Conservation (phyloP, 2,888 invertebrate species). For the Spodoptera exigua region DNA sequence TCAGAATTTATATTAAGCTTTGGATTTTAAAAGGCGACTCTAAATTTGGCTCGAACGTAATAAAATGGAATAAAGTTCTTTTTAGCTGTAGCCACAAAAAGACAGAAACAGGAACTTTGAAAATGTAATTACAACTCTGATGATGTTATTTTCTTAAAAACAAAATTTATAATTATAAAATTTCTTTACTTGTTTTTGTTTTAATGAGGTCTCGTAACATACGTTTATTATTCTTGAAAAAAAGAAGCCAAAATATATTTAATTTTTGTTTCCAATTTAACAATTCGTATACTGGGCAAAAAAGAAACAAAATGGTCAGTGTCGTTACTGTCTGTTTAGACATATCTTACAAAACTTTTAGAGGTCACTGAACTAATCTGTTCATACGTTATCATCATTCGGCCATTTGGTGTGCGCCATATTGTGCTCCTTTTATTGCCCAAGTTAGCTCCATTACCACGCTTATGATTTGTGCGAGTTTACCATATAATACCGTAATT, state of each 20-base stretch:
- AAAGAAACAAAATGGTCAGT: slow-evolving; percentile 1
- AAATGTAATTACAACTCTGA: not conserved
- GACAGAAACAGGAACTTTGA: slow-evolving; percentile 3
- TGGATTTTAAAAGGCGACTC: slow-evolving; percentile 13
- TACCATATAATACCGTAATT: slow-evolving; percentile 56
- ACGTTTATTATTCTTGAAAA: too few species aligned
- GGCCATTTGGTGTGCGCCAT: slow-evolving; percentile 70
- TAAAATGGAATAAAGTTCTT: too few species aligned
- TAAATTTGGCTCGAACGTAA: slow-evolving; percentile 17
- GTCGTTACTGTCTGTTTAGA: not conserved
- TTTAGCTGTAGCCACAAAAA: slow-evolving; percentile 13
- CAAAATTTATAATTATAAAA: not conserved
- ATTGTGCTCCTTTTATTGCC: slow-evolving; percentile 75
- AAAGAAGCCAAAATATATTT: too few species aligned
- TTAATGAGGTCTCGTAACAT: too few species aligned
- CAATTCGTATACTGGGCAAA: too few species aligned
- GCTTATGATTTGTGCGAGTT: slow-evolving; percentile 70
- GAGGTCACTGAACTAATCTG: slow-evolving; percentile 47
- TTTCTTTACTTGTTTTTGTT: too few species aligned
- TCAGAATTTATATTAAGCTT: slow-evolving; percentile 14
- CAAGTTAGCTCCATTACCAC: slow-evolving; percentile 68
- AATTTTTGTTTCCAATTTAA: too few species aligned
- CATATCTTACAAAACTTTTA: slow-evolving; percentile 23
- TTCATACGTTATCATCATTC: slow-evolving; percentile 74
- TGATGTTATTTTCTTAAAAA: slow-evolving; percentile 3